These are phyloP conservation scores for Sebastes iracundus DNA, from an alignment of 2,797 vertebrate species.

Conservation along the genomic window DNA sequence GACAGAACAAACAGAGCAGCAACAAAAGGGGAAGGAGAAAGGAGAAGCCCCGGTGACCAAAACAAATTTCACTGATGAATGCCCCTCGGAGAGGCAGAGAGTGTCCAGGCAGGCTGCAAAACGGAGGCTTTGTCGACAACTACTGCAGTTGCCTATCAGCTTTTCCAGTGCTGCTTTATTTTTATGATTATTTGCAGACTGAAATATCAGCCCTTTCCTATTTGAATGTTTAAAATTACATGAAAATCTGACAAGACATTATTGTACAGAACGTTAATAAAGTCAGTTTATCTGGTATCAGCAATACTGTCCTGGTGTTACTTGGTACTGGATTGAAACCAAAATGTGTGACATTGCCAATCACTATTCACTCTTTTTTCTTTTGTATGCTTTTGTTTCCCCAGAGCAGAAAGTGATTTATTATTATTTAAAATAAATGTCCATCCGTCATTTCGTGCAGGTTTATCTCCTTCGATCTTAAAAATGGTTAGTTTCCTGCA, in stretches of 20 bases:
- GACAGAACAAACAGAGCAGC: not conserved
- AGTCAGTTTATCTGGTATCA: not conserved
- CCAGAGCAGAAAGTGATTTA: not conserved
- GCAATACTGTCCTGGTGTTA: not conserved
- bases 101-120: not conserved
- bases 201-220: not conserved
- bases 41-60: conserved; percentile 8
- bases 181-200: not conserved
- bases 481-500: not conserved
- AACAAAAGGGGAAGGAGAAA: conserved; percentile 26
- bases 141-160: not conserved
- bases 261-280: not conserved
- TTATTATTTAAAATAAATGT: not conserved
- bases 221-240: not conserved
- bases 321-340: not conserved
- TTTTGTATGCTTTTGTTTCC: not conserved
- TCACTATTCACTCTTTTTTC: not conserved
- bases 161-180: not conserved
- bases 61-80: conserved; percentile 46
- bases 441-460: not conserved
- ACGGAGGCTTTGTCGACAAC: not conserved
- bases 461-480: not conserved
- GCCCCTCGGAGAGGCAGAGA: conserved; percentile 11
- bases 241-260: not conserved
- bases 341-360: not conserved